Percentiles rank a stretch among this genome's conserved stretches.
Conservation (phyloP, 2,888 invertebrate species). For the Drosophila prostipennis region DNA sequence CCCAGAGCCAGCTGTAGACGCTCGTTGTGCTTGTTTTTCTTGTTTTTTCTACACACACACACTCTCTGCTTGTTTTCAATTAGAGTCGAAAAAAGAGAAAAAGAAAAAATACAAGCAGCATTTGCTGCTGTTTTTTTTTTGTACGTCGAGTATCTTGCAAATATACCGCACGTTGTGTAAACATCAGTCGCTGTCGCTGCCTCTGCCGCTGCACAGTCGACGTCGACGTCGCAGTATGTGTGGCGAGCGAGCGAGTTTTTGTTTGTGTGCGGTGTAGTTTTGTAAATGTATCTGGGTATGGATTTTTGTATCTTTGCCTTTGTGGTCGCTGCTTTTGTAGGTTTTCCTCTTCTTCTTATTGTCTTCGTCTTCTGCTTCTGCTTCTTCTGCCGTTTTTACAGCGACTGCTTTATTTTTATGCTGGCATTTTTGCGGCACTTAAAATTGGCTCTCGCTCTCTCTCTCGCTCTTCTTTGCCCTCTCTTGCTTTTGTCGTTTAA, state of each 20-base stretch:
- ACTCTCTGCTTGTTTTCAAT: slow-evolving; percentile 76
- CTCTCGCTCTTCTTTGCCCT: slow-evolving; percentile 10
- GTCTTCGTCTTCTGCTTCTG: slow-evolving; percentile 14
- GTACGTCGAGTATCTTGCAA: slow-evolving; percentile 60
- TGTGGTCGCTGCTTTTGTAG: slow-evolving; percentile 73
- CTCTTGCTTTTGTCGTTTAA: slow-evolving; percentile 51
- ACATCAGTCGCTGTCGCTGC: slow-evolving; percentile 63
- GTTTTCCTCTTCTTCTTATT: slow-evolving; percentile 64
- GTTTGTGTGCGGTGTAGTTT: slow-evolving; percentile 10
- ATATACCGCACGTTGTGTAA: slow-evolving; percentile 77
- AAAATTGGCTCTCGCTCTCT: slow-evolving; percentile 37
- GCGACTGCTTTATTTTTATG: slow-evolving; percentile 73
- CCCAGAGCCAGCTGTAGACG: slow-evolving; percentile 49
- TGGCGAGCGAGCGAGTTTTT: slow-evolving; percentile 3
- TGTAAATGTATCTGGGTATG: slow-evolving; percentile 16
- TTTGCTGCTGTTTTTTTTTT: slow-evolving; percentile 46
- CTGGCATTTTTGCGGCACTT: slow-evolving; percentile 78
- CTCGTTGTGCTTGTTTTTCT: slow-evolving; percentile 44
- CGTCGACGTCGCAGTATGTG: slow-evolving; percentile 27
- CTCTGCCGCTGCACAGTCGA: slow-evolving; percentile 7
- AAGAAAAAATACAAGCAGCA: slow-evolving; percentile 47
- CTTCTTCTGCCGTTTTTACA: slow-evolving; percentile 28
- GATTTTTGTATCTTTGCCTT: slow-evolving; percentile 38
- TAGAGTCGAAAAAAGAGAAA: slow-evolving; percentile 63
- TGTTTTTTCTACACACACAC: slow-evolving; percentile 32